Evolutionary conservation across 2,797 vertebrate genomes (phyloP), one percentile per base, ranked within the genome.

Genomic region (Gambusia yucatana): DNA sequence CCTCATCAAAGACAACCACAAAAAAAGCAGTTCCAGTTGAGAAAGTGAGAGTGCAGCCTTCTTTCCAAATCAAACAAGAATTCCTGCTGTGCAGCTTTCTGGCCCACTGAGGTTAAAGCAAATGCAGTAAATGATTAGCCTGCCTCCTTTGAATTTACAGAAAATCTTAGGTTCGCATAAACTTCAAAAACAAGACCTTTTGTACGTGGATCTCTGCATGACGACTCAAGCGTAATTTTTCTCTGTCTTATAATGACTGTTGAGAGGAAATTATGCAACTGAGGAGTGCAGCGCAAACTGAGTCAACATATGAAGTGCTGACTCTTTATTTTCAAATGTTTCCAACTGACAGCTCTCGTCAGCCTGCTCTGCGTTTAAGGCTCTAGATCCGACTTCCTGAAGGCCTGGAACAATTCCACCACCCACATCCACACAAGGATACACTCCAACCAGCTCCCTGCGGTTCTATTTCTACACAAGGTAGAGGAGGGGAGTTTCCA

Each of bases 401-500:
- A 89, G 46, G 72, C 73, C 86, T 85, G 86, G 87, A 92, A 90
- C 80, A 79, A 89, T 71, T 89, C 79, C 77, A 79, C 81, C 85
- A 82, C 89, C 91, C 90, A 90, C 87, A 86, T 87, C 84, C 84
- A 87, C 86, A 87, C 80, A 89, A 90, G 93, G 93, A 92, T 82
- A 48, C 72, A 83, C 86, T 87, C 88, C 88, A 84, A 61, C 36
- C 83, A 80, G 79, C 82, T 91, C 91, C 89, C 82, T 78, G 86
- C 63, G 74, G 75, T 84, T 88, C 86, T 79, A 74, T 90, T 89
- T 93, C 84, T 89, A 88, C 88, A 79, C 70, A 82, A 90, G 82
- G 85, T 90, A 90, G 87, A 93, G 89, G 86, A 93, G 88, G 93
- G 94, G 92, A 93, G 89, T 93, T 95, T 95, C 93, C 92, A 88